Evolutionary conservation across 2,113 vertebrate species (phyloP).

Genomic region (Oryzias curvinotus): DNA sequence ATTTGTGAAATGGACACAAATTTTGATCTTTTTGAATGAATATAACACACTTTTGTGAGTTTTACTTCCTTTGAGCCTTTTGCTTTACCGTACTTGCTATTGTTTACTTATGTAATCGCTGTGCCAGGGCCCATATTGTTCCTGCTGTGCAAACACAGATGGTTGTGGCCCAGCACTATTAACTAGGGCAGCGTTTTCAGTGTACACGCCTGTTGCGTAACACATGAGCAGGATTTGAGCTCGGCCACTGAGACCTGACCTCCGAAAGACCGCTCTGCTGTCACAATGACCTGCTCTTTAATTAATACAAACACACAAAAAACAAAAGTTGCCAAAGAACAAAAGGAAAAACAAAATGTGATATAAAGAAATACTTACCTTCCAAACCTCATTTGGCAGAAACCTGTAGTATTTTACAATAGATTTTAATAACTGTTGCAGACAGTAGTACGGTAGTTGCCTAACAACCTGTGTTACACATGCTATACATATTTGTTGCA

Average conservation of each 20-base stretch:
- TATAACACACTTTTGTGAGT: too few species aligned
- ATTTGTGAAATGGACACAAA: too few species aligned
- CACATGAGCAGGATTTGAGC: slow-evolving; percentile 25
- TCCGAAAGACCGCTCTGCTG: slow-evolving; percentile 18
- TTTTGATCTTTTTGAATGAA: too few species aligned
- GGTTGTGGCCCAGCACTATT: slow-evolving; percentile 10
- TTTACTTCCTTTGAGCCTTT: too few species aligned
- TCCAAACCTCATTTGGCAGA: too few species aligned
- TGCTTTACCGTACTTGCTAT: too few species aligned
- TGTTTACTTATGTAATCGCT: too few species aligned
- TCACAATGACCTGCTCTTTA: slow-evolving; percentile 1
- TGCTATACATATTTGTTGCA: slow-evolving; percentile 32
- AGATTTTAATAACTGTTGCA: too few species aligned
- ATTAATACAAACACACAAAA: neutral
- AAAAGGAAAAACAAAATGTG: neutral
- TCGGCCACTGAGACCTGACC: slow-evolving; percentile 32
- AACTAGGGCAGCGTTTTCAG: slow-evolving; percentile 36
- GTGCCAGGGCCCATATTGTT: neutral
- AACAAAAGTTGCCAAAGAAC: neutral
- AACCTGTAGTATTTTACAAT: too few species aligned
- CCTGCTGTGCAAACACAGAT: neutral
- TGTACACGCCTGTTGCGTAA: slow-evolving; percentile 36
- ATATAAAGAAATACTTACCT: neutral
- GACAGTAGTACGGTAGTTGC: too few species aligned
- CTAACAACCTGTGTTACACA: too few species aligned